A percentile compares a stretch with the other conserved stretches of the same genome.
phyloP scores from a whole-genome alignment of 2,888 invertebrate genomes.

The Meghimatium bilineatum region DNA sequence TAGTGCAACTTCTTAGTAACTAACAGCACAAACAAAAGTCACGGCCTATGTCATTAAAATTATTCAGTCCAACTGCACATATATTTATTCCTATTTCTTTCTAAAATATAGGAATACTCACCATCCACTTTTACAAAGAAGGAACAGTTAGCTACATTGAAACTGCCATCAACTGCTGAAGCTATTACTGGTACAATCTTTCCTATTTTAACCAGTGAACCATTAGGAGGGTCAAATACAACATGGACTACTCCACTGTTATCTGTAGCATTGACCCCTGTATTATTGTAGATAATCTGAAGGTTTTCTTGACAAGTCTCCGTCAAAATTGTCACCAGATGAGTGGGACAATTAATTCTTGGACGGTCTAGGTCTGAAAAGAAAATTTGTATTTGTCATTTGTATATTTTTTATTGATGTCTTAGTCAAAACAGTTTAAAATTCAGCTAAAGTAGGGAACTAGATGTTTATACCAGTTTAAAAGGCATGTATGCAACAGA shows the following conservation, averaged over 20 bases:
- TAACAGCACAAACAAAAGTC: too few relatives aligned
- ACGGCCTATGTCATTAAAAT: too few relatives aligned
- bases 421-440: too few relatives aligned
- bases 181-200: constrained; percentile 55
- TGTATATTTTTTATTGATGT: background rate
- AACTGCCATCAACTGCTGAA: constrained; percentile 55
- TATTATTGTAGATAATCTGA: constrained; percentile 36
- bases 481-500: too few relatives aligned
- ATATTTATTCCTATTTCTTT: background rate
- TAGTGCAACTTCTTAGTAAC: too few relatives aligned
- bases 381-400: background rate
- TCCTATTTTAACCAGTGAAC: constrained; percentile 40
- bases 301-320: constrained; percentile 22
- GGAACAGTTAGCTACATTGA: constrained; percentile 58
- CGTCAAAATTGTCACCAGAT: constrained; percentile 45
- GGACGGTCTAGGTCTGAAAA: constrained; percentile 61
- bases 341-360: constrained; percentile 57
- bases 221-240: constrained; percentile 40
- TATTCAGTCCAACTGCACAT: background rate
- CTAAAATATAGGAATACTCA: constrained; percentile 52
- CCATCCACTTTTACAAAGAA: constrained; percentile 59
- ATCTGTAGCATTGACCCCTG: constrained; percentile 48
- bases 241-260: constrained; percentile 47
- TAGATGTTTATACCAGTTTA: too few relatives aligned
- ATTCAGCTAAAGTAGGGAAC: too few relatives aligned